A percentile compares a stretch with the other conserved stretches of the same genome.
Evolutionary conservation across 2,888 invertebrate genomes (phyloP).

Genomic region (Dolichopus griseipennis): DNA sequence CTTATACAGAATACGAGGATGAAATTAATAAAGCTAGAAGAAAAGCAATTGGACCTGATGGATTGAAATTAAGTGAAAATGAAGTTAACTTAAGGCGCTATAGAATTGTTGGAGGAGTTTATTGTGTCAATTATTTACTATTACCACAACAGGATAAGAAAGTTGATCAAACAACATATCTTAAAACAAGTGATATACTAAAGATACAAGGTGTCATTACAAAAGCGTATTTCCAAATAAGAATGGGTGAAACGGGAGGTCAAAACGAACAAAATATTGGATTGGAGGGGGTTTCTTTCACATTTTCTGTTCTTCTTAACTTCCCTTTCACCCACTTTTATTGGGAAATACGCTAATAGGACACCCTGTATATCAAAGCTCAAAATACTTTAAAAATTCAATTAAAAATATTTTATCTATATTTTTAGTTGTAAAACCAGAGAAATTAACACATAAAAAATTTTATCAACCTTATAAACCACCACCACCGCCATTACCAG

Average conservation of each 20-base stretch:
- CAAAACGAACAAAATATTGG: too few species aligned
- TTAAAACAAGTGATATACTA: conserved; percentile 34
- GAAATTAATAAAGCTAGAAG: conserved; percentile 36
- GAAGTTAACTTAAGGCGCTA: conserved; percentile 69
- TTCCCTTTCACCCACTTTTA: background rate
- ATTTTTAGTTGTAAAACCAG: conserved; percentile 36
- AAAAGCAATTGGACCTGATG: conserved; percentile 35
- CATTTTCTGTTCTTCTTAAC: too few species aligned
- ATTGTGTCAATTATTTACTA: conserved; percentile 60
- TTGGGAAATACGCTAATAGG: background rate
- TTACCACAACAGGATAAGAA: conserved; percentile 62
- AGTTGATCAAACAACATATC: conserved; percentile 36
- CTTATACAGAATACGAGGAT: conserved; percentile 42
- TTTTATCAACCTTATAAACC: conserved; percentile 62
- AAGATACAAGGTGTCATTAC: background rate
- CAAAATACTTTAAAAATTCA: too few species aligned
- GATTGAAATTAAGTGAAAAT: conserved; percentile 44
- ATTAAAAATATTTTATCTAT: background rate
- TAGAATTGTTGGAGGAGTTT: conserved; percentile 66
- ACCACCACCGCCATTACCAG: conserved; percentile 55
- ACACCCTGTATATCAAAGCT: background rate
- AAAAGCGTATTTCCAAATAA: background rate
- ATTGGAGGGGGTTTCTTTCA: too few species aligned
- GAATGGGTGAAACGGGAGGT: background rate
- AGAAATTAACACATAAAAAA: conserved; percentile 49